Evolutionary conservation across 2,888 invertebrate genomes (phyloP), one percentile per base, ranked within the genome.

Genomic region (Agrotis puta): DNA sequence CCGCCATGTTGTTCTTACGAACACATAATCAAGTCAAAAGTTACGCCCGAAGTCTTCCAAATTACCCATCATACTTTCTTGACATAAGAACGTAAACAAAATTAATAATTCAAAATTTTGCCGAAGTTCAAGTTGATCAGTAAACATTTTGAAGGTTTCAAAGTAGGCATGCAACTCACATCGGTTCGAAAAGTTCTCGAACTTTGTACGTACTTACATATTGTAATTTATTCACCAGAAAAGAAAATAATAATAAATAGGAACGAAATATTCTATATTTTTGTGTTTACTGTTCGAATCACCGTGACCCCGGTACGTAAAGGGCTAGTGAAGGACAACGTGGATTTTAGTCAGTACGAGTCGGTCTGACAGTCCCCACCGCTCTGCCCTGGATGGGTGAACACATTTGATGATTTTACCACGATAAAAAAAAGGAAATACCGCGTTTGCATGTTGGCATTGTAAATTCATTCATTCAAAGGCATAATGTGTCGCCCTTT

Each of bases 51-150:
- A 27, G 14, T 13, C 43, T 45, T 54, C 45, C 11, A 53, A 77
- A 62, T 73, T 43, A 62, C 62, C 24, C 64, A 64, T 72, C 50
- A 64, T 58, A 66, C 51, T 62, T 59, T 14, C 13, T 39, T 67
- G 48, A 67, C 79, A 78, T 39, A 33, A 13, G n/a, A 53, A 58
- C 45, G 65, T 77, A 76, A 77, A 76, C 79, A 77, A 50, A 70
- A 77, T 77, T 82, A 70, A 61, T 67, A 50, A 81, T 72, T 80
- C 70, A 33, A 66, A 62, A 64, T 70, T 61, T 54, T 66, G 13
- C 22, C 9, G 20, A 74, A 79, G 71, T 77, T 61, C 39, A 82
- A 77, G 74, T 79, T 61, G 45, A 82, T 64, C 39, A 45, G 54
- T 13, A 74, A 79, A 78, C 66, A 78, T 78, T 39, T 78, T 9